Base-by-base conservation (phyloP, 2,888 invertebrate genomes). In the Chrysopilus asiliformis region DNA sequence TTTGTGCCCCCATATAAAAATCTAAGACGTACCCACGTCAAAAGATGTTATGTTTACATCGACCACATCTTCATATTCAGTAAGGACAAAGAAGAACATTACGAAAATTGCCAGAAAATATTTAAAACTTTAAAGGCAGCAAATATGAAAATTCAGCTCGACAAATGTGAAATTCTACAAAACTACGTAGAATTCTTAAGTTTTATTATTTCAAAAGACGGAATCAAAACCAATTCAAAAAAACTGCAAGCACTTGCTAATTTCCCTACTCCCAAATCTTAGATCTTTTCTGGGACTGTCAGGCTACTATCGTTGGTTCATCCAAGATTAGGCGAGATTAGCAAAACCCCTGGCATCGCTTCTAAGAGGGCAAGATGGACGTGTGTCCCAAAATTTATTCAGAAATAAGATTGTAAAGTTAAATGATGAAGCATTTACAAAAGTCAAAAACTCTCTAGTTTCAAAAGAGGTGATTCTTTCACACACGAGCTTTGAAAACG, bases 351-450 rank as follows among this genome's bases (percentile, higher is more conserved):
- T 34, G 14, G 34, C 37, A 38, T 20, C 28, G 13, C 29, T 35
- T 41, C 42, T 34, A 37, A 38, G 41, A 44, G 44, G 36, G 39
- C 42, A 25, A 45, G 44, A 32, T 29, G 34, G 22, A 22, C 22
- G 22, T 9, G 22, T 22, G 22, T 22, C 22, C 7, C n/a, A 3
- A 33, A 14, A 33, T 33, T 17, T 33, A 8, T 33, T 4, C 4
- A 33, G 17, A n/a, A 24, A 33, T 3, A 33, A 15, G 12, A 14
- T 10, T 9, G 16, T 33, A 22, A 6, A 24, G 16, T 9, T 24
- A 17, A 12, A 24, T 12, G 15, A 22, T 6, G 9, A 22, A 13
- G 22, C 33, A 12, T 24, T 33, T 5, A 22, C 15, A 3, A 33
- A 33, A 33, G 14, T 33, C 3, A 33, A 33, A 25, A 33, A 25